Evolutionary conservation across 2,888 invertebrate genomes (phyloP).

Genomic region (Latheticus oryzae): DNA sequence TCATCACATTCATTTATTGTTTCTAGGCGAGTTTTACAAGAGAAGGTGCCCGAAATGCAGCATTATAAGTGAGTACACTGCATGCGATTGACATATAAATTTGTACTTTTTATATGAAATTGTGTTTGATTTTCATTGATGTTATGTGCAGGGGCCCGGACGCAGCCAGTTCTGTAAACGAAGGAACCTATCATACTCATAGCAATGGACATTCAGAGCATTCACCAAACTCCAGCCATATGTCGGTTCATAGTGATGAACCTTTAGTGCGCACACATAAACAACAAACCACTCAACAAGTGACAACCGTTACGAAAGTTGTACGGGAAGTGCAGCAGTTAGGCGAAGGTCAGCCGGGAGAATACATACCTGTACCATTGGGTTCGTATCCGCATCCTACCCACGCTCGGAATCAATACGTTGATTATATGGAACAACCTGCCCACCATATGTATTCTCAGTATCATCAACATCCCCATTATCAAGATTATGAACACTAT

Average conservation of each 20-base stretch:
- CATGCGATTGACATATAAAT: conserved; percentile 49
- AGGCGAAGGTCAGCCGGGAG: conserved; percentile 68
- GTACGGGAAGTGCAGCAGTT: conserved; percentile 73
- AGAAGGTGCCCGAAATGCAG: conserved; percentile 74
- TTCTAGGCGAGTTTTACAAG: conserved; percentile 74
- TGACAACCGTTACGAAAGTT: conserved; percentile 78
- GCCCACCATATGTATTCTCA: conserved; percentile 66
- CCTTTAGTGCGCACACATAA: conserved; percentile 73
- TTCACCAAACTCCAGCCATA: conserved; percentile 71
- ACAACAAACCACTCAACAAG: conserved; percentile 77
- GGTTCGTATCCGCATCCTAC: conserved; percentile 63
- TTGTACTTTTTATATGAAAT: too few species aligned
- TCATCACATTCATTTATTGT: conserved; percentile 61
- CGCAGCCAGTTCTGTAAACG: conserved; percentile 58
- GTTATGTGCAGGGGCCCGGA: conserved; percentile 55
- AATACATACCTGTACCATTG: conserved; percentile 68
- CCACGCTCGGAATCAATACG: conserved; percentile 63
- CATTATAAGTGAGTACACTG: conserved; percentile 72
- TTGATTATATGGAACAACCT: conserved; percentile 67
- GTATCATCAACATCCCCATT: conserved; percentile 67
- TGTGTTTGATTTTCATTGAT: too few species aligned
- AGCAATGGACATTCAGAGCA: conserved; percentile 76
- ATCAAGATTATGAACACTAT: conserved; percentile 72
- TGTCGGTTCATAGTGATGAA: conserved; percentile 68
- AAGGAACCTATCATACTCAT: conserved; percentile 65